Conservation (phyloP, 2,888 invertebrate species). For the Sminthurinus aureus region DNA sequence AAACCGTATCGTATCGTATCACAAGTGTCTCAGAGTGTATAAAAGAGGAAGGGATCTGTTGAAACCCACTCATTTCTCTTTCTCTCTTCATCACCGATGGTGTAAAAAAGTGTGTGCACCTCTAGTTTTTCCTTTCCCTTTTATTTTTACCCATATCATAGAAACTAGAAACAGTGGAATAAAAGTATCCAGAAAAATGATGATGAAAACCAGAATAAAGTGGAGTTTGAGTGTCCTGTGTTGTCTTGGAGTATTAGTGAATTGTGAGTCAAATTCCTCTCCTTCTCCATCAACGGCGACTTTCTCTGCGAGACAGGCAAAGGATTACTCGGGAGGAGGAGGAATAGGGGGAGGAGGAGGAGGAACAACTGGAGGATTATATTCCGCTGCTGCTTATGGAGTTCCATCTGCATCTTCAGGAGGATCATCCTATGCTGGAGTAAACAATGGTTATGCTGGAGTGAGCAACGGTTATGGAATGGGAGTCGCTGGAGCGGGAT, state of each 20-base stretch:
- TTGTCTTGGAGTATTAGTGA: not conserved
- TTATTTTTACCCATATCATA: not conserved
- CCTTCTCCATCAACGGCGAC: not conserved
- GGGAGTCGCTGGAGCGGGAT: constrained; percentile 34
- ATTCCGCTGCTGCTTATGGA: not conserved
- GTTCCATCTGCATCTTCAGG: not conserved
- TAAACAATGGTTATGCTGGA: constrained; percentile 40
- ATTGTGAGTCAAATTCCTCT: not conserved
- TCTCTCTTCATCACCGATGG: not conserved
- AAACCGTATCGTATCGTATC: not conserved
- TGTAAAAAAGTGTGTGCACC: not conserved
- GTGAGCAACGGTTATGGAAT: constrained; percentile 36
- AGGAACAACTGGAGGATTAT: not conserved
- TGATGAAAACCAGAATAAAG: not conserved
- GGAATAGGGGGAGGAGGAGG: constrained; percentile 31
- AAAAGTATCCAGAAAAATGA: not conserved
- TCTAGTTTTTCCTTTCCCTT: not conserved
- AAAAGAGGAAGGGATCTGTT: not conserved
- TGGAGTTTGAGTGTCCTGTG: not conserved
- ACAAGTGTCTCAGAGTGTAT: constrained; percentile 3
- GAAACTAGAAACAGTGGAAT: not conserved
- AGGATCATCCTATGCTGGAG: not conserved
- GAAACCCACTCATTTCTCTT: constrained; percentile 3
- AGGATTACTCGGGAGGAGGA: constrained; percentile 50
- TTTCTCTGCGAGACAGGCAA: constrained; percentile 48